Conservation (phyloP, 2,797 vertebrate genomes). For the Menidia menidia region DNA sequence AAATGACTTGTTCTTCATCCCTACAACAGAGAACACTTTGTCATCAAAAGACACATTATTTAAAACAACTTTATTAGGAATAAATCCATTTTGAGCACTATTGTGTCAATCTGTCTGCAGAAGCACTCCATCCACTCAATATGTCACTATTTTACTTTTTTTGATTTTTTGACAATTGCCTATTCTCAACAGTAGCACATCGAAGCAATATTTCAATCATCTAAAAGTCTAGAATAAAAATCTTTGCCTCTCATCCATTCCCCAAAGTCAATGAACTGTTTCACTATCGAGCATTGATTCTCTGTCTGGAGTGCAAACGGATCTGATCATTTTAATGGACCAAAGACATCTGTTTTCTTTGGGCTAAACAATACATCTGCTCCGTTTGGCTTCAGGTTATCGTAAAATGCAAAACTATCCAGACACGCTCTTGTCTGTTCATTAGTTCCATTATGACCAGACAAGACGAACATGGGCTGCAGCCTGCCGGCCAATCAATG, state of each 20-base stretch:
- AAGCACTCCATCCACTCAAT: slow-evolving; percentile 8
- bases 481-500: background rate
- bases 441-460: background rate
- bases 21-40: slow-evolving; percentile 12
- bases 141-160: background rate
- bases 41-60: slow-evolving; percentile 2
- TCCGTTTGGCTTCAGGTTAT: slow-evolving; percentile 17
- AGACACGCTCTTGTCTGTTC: background rate
- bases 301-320: slow-evolving; percentile 35
- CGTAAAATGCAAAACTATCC: background rate
- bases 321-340: slow-evolving; percentile 43
- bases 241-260: slow-evolving; percentile 31
- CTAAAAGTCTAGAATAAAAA: slow-evolving; percentile 10
- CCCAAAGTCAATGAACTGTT: slow-evolving; percentile 30
- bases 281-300: slow-evolving; percentile 45
- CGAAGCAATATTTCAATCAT: slow-evolving; percentile 18
- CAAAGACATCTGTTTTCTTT: slow-evolving; percentile 21
- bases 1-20: slow-evolving; percentile 11
- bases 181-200: slow-evolving; percentile 19
- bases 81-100: slow-evolving; percentile 8
- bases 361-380: slow-evolving; percentile 7
- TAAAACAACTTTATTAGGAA: slow-evolving; percentile 22
- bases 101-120: background rate
- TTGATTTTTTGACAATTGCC: background rate
- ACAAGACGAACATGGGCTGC: background rate